Evolutionary conservation across 2,888 invertebrate genomes (phyloP).

Genomic region (Ctena decussata): DNA sequence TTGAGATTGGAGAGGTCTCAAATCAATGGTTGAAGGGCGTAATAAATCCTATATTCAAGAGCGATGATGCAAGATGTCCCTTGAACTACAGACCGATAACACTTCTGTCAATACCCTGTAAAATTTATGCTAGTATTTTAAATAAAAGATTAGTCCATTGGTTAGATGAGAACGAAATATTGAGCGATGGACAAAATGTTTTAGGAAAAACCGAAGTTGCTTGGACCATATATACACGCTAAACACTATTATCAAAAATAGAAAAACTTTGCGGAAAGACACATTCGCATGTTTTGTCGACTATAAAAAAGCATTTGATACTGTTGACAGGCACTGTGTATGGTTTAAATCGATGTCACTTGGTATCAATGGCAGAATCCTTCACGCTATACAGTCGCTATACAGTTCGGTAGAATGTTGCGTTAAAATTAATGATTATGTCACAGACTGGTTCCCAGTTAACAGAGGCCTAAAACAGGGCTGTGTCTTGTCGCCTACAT

Average conservation of each 20-base stretch:
- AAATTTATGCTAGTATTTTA: conserved; percentile 19
- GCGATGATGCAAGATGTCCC: conserved; percentile 18
- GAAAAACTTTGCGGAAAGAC: background rate
- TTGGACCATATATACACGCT: conserved; percentile 28
- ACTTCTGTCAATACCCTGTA: conserved; percentile 5
- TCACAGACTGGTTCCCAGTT: conserved; percentile 20
- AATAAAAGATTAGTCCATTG: conserved; percentile 13
- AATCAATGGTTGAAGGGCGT: background rate
- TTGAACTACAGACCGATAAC: conserved; percentile 33
- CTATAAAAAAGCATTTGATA: background rate
- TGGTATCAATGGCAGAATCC: conserved; percentile 31
- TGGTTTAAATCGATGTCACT: conserved; percentile 1
- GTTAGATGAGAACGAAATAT: background rate
- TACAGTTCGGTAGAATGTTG: background rate
- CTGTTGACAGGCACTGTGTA: conserved; percentile 16
- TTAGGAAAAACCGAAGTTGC: conserved; percentile 14
- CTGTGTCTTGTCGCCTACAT: conserved; percentile 22
- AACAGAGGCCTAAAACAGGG: conserved; percentile 35
- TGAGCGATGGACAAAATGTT: conserved; percentile 35
- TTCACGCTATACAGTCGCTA: conserved; percentile 25
- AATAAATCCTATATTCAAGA: conserved; percentile 13
- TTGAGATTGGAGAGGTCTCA: conserved; percentile 2
- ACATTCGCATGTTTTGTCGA: conserved; percentile 35
- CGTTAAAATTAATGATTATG: background rate
- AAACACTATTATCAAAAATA: conserved; percentile 17